These are phyloP conservation scores for Bombycilla garrulus DNA, from an alignment of 2,113 vertebrate species.

Conservation along the genomic window DNA sequence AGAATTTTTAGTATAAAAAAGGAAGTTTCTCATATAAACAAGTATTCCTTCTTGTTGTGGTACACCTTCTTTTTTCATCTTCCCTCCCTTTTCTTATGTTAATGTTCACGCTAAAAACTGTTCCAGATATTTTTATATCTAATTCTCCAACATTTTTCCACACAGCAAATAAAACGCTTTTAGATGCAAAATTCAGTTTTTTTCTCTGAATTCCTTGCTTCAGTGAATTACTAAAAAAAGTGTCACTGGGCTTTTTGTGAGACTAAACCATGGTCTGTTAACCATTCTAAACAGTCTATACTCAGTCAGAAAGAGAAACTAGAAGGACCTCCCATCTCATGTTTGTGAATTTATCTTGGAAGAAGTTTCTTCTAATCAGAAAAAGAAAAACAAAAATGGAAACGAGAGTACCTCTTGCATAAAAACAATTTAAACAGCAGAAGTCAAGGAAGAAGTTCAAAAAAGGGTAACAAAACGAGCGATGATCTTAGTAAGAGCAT, in stretches of 20 bases:
- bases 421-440: neutral
- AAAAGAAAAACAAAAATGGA: neutral
- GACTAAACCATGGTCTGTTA: neutral
- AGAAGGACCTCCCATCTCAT: neutral
- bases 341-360: neutral
- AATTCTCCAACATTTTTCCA: neutral
- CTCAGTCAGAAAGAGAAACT: neutral
- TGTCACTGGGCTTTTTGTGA: neutral
- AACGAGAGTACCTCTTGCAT: neutral
- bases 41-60: neutral
- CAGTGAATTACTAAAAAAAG: neutral
- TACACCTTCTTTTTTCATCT: neutral
- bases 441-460: neutral
- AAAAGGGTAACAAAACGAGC: neutral
- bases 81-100: neutral
- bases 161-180: neutral
- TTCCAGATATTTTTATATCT: neutral
- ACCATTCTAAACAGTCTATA: neutral
- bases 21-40: neutral
- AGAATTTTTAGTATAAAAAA: neutral
- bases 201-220: neutral
- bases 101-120: neutral
- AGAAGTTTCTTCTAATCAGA: neutral
- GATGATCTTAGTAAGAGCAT: neutral
- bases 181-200: neutral